Evolutionary conservation across 1,140 invertebrate genomes (phyloP), one percentile per base, ranked within the genome.

Genomic region (Manduca sexta): DNA sequence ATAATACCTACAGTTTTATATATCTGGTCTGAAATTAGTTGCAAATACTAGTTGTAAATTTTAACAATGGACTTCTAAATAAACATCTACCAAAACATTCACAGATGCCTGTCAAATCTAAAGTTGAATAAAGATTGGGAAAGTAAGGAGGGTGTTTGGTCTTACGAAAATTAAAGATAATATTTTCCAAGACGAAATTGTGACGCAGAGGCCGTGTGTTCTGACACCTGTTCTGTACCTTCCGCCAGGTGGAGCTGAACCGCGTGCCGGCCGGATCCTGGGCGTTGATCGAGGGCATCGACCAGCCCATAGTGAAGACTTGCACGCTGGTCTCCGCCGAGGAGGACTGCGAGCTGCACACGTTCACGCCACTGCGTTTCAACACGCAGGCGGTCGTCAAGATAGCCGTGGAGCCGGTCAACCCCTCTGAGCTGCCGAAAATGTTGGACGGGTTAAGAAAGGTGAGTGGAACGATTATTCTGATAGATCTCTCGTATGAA

Each of bases 321-420:
- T 93, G 97, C 12, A 99, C 98, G 0, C 95, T 99, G 17, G 96
- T 97, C 2, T 93, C 97, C 45, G 86, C 94, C 0, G 90, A 90
- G 13, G 91, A 91, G 18, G 87, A 90, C 35, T 92, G 93, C 56
- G 64, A 74, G 37, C 56, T 85, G 34, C 95, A 97, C 70, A 99
- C 99, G 15, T 99, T 99, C 87, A 90, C 95, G 34, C 98, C 98
- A 0, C 86, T 99, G 0, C 95, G 98, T 74, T 99, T 99, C 78
- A 99, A 99, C 77, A 99, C 98, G 0, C 96, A 98, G 64, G 98
- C 97, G 53, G 96, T 99, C 1, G 98, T 99, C 4, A 99, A 99
- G 88, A 99, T 99, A 59, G 98, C 98, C 4, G 98, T 99, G 0
- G 98, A 99, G 77, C 98, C 98, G 0, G 98, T 99, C 0, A 99